Evolutionary conservation across 2,888 invertebrate species (phyloP), one percentile per base, ranked within the genome.

Genomic region (Hesperia comma): DNA sequence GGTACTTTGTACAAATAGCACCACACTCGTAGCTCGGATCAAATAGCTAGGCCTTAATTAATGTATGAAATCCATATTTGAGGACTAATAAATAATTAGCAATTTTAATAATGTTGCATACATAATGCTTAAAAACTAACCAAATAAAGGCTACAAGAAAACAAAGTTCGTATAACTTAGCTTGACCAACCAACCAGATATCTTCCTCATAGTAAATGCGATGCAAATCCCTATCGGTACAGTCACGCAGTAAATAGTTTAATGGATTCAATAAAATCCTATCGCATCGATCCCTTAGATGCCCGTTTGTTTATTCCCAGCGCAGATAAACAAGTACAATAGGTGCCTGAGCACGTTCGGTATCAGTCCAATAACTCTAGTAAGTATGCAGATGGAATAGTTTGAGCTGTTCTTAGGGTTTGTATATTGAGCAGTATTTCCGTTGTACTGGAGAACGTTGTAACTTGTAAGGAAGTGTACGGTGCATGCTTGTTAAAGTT

Each of bases 321-420:
- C 51, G 5, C 51, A 51, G 51, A 51, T 51, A 26, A 51, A 51
- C 51, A 51, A 17, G 51, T 21, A 49, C 49, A 49, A 51, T 51
- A 51, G n/a, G 21, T 51, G 51, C 51, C 14, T 21, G 14, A 8
- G 51, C 51, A 51, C 51, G 51, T 51, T 51, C 51, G 14, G 26
- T 51, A 51, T 51, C 51, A 51, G 26, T 51, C 21, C 51, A 51
- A 51, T 51, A 51, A 26, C 51, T 26, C 51, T 51, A 26, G 51
- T 21, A 12, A 26, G 51, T 12, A 51, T 51, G 21, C 51, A 51
- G 51, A 51, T 51, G 26, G 51, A 51, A 51, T 51, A 51, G 51
- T 26, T 51, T 26, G 51, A 51, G 51, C 4, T n/a, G 49, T 14
- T 51, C 51, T 51, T 26, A 51, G 21, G 21, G 21, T 49, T 43